These are phyloP conservation scores for Neotragus pygmaeus DNA, from an alignment of 2,113 vertebrate species.

Conservation along the genomic window DNA sequence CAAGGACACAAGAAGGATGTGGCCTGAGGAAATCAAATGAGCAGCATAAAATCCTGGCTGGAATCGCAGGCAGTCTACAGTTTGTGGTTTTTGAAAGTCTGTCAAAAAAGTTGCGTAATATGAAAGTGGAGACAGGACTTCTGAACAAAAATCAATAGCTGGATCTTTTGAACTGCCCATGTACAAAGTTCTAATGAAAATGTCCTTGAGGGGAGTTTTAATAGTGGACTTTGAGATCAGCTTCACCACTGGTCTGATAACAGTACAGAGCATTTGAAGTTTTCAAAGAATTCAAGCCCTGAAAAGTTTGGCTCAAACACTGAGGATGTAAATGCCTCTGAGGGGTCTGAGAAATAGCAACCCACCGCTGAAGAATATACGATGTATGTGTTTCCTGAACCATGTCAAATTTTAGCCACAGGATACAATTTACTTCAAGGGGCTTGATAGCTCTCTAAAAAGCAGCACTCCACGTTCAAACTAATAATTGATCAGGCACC, in stretches of 20 bases:
- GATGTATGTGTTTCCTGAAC: slow-evolving; percentile 63
- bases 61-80: slow-evolving; percentile 72
- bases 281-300: slow-evolving; percentile 73
- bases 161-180: slow-evolving; percentile 79
- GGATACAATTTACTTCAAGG: slow-evolving; percentile 82
- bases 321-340: slow-evolving; percentile 68
- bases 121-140: slow-evolving; percentile 76
- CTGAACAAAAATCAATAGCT: slow-evolving; percentile 83
- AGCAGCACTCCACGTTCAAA: slow-evolving; percentile 73
- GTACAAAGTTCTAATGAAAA: slow-evolving; percentile 83
- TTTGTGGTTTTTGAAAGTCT: slow-evolving; percentile 79
- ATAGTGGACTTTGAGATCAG: slow-evolving; percentile 80
- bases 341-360: slow-evolving; percentile 72
- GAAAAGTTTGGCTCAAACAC: slow-evolving; percentile 70
- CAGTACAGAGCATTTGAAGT: slow-evolving; percentile 72
- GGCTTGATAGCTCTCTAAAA: slow-evolving; percentile 76
- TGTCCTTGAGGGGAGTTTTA: slow-evolving; percentile 81
- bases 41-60: slow-evolving; percentile 76
- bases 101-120: slow-evolving; percentile 80
- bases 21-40: slow-evolving; percentile 80
- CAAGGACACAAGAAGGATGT: slow-evolving; percentile 82
- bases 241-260: slow-evolving; percentile 66
- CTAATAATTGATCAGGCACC: slow-evolving; percentile 77
- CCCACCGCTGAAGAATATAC: slow-evolving; percentile 46
- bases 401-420: slow-evolving; percentile 77